Conservation (phyloP, 2,113 vertebrate genomes). For the Osmerus mordax region DNA sequence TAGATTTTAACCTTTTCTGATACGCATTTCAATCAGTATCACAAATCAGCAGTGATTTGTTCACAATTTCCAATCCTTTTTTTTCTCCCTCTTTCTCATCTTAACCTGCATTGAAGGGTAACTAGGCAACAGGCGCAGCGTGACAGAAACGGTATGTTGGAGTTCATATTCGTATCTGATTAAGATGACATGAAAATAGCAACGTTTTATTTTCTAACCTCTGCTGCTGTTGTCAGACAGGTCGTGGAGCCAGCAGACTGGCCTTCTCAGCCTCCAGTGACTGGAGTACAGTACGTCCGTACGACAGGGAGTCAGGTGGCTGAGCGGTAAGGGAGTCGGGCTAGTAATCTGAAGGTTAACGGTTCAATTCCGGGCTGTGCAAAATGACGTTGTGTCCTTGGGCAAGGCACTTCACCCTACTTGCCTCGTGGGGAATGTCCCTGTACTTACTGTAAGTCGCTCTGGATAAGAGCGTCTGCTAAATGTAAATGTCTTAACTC, state of each 20-base stretch:
- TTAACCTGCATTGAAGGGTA: constrained; percentile 25
- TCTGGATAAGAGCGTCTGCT: too few relatives aligned
- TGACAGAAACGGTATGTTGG: constrained; percentile 23
- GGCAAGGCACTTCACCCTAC: too few relatives aligned
- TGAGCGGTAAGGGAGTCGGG: too few relatives aligned
- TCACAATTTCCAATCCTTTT: constrained; percentile 8
- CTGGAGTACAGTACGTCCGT: too few relatives aligned
- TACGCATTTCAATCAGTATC: constrained; percentile 48
- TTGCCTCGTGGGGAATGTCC: too few relatives aligned
- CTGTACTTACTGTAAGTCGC: too few relatives aligned
- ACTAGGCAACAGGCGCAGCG: constrained; percentile 41
- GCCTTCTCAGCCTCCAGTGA: too few relatives aligned
- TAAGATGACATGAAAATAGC: constrained; percentile 28
- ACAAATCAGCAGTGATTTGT: constrained; percentile 46
- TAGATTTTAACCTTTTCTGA: constrained; percentile 47
- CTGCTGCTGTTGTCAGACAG: constrained; percentile 35
- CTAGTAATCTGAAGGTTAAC: too few relatives aligned
- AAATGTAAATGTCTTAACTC: too few relatives aligned
- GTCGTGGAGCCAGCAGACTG: constrained; percentile 16
- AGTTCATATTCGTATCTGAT: constrained; percentile 41
- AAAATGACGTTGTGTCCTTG: too few relatives aligned
- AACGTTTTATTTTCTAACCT: constrained; percentile 27
- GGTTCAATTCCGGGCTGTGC: too few relatives aligned
- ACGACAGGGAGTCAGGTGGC: too few relatives aligned
- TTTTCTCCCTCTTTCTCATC: background rate